phyloP scores from a whole-genome alignment of 2,888 invertebrate genomes.

The Polyommatus icarus region DNA sequence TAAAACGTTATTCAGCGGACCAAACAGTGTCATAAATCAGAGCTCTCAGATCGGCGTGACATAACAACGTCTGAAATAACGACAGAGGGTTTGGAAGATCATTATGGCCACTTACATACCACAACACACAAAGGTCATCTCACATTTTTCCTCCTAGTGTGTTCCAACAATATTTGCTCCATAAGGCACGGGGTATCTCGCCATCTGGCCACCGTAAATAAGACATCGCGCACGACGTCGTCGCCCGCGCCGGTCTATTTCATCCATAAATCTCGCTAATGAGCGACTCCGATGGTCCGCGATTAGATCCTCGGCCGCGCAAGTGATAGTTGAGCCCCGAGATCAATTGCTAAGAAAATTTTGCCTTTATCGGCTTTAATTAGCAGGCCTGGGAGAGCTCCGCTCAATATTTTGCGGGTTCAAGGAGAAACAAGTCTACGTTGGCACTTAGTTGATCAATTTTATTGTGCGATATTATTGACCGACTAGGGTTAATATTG shows the following conservation, averaged over 20 bases:
- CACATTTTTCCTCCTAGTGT: background rate
- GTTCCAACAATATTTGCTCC: conserved; percentile 42
- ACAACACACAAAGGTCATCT: background rate
- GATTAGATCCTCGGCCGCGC: conserved; percentile 63
- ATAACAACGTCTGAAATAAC: too few relatives aligned
- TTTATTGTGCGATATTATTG: too few relatives aligned
- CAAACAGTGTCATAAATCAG: too few relatives aligned
- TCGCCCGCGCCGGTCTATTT: conserved; percentile 67
- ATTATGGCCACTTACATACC: background rate
- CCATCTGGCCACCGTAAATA: conserved; percentile 69
- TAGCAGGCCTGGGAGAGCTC: background rate
- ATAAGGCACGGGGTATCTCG: conserved; percentile 57
- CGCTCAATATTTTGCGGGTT: background rate
- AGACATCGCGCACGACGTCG: conserved; percentile 62
- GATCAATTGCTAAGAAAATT: conserved; percentile 44
- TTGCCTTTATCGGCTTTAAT: conserved; percentile 31
- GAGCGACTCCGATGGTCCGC: conserved; percentile 69
- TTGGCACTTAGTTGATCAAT: too few relatives aligned
- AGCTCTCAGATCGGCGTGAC: too few relatives aligned
- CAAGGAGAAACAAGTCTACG: background rate
- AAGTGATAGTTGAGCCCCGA: conserved; percentile 42
- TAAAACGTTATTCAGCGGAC: too few relatives aligned
- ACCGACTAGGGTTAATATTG: too few relatives aligned
- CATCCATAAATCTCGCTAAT: conserved; percentile 77
- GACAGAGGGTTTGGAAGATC: too few relatives aligned